Evolutionary conservation across 2,113 vertebrate genomes (phyloP).

Genomic region (Gymnogyps californianus): DNA sequence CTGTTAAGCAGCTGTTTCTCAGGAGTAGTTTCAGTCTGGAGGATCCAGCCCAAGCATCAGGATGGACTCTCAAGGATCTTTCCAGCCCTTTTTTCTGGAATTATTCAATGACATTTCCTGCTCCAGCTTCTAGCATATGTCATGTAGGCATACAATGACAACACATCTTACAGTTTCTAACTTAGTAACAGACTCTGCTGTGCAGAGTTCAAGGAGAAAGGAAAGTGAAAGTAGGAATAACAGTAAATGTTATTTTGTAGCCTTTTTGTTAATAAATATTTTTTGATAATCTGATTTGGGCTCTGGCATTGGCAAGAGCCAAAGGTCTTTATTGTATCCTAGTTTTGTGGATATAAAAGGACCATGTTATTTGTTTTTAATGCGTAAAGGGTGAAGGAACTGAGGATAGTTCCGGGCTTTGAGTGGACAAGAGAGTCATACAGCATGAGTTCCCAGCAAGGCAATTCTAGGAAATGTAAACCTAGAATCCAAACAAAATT

Average conservation of each 20-base stretch:
- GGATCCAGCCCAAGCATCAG: not conserved
- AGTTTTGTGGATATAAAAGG: not conserved
- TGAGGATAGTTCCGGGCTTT: not conserved
- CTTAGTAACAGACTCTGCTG: not conserved
- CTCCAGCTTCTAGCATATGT: not conserved
- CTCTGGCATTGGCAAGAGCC: not conserved
- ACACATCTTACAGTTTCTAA: not conserved
- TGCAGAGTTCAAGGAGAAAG: not conserved
- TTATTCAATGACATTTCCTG: not conserved
- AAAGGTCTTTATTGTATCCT: not conserved
- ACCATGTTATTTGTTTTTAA: not conserved
- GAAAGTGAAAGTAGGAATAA: not conserved
- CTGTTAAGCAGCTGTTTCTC: not conserved
- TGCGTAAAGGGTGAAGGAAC: not conserved
- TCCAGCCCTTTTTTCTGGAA: not conserved
- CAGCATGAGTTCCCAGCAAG: not conserved
- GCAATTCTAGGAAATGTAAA: constrained; percentile 12
- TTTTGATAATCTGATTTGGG: not conserved
- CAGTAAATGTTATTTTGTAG: not conserved
- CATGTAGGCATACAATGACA: not conserved
- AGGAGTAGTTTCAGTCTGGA: not conserved
- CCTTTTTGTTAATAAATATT: not conserved
- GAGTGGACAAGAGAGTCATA: not conserved
- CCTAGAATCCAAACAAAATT: not conserved
- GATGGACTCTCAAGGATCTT: not conserved